These are phyloP conservation scores for Pseudorasbora parva DNA, from an alignment of 2,113 vertebrate genomes.

Conservation along the genomic window DNA sequence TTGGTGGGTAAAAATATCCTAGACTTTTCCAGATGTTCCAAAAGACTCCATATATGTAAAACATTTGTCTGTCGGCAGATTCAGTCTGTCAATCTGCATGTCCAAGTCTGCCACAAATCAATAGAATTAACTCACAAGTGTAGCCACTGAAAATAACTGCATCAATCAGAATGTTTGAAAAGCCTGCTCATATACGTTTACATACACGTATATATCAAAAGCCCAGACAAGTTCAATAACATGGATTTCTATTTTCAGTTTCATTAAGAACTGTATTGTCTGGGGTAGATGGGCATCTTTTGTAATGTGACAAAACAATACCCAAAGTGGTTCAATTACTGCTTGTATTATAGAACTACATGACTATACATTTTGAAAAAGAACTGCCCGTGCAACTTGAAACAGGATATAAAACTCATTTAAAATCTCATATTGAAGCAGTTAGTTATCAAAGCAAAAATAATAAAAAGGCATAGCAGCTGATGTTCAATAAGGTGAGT, in stretches of 20 bases:
- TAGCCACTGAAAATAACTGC: slow-evolving; percentile 32
- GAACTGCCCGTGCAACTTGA: not conserved
- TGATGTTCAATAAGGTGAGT: not conserved
- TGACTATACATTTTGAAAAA: not conserved
- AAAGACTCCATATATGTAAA: slow-evolving; percentile 13
- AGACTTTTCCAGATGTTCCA: slow-evolving; percentile 5
- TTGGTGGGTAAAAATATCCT: slow-evolving; percentile 19
- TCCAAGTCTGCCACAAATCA: slow-evolving; percentile 26
- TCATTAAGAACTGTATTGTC: slow-evolving; percentile 12
- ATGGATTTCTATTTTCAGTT: slow-evolving; percentile 16
- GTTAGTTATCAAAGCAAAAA: slow-evolving; percentile 8
- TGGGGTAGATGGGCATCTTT: not conserved
- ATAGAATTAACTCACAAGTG: slow-evolving; percentile 35
- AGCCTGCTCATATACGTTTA: slow-evolving; percentile 10
- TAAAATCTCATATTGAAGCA: not conserved
- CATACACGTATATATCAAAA: not conserved
- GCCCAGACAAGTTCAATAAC: slow-evolving; percentile 12
- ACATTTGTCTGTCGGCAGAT: slow-evolving; percentile 13
- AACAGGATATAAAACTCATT: not conserved
- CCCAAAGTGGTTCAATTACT: not conserved
- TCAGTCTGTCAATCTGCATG: slow-evolving; percentile 9
- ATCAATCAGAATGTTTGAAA: slow-evolving; percentile 32
- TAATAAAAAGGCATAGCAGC: not conserved
- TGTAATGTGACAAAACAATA: slow-evolving; percentile 4
- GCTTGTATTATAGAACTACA: not conserved